These are phyloP conservation scores for Oxygymnocypris stewartii DNA, from an alignment of 2,113 vertebrate species.

Conservation along the genomic window DNA sequence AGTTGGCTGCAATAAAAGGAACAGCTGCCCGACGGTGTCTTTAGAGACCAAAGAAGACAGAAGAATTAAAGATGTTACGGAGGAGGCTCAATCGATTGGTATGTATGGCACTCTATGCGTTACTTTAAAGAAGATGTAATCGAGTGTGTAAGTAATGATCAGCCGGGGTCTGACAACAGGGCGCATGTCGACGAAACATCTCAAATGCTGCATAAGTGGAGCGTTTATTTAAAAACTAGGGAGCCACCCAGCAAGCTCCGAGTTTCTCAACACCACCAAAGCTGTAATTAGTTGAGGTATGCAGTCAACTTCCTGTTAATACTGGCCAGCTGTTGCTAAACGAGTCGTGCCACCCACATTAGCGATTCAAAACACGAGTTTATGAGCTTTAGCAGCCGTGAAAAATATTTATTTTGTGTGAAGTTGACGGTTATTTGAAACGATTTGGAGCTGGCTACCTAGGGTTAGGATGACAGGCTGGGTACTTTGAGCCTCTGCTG, in stretches of 20 bases:
- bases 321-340: constrained; percentile 25
- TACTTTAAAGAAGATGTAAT: not conserved
- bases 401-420: not conserved
- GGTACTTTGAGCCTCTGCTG: not conserved
- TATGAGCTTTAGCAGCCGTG: not conserved
- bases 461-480: not conserved
- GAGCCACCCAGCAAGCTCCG: not conserved
- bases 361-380: not conserved
- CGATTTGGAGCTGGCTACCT: not conserved
- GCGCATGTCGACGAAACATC: not conserved
- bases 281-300: constrained; percentile 20
- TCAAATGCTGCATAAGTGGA: not conserved
- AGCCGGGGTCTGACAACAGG: not conserved
- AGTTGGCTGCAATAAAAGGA: constrained; percentile 63
- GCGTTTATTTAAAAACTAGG: not conserved
- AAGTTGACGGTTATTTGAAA: not conserved
- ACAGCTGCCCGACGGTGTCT: constrained; percentile 59
- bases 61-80: constrained; percentile 71
- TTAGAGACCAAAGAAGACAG: constrained; percentile 57
- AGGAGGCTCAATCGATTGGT: constrained; percentile 75
- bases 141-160: not conserved
- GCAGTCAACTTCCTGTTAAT: constrained; percentile 40
- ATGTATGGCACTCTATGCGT: constrained; percentile 58
- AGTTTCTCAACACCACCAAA: constrained; percentile 27
- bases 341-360: not conserved